These are phyloP conservation scores for Campoletis sonorensis DNA, from an alignment of 1,140 invertebrate genomes.

Conservation along the genomic window DNA sequence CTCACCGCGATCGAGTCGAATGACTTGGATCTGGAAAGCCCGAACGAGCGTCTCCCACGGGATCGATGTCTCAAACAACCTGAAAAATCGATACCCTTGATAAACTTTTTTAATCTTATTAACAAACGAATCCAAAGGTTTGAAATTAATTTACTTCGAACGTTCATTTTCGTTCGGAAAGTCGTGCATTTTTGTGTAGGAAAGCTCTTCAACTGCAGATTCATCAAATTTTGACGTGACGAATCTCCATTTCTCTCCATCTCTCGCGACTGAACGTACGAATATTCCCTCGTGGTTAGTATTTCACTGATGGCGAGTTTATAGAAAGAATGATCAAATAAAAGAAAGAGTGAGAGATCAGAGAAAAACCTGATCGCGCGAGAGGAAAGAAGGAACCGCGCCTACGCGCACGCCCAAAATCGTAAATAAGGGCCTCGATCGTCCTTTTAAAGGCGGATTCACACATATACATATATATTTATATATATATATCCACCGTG, in stretches of 20 bases:
- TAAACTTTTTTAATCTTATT: background rate
- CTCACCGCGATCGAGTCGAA: background rate
- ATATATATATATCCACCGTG: too few relatives aligned
- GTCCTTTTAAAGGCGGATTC: conserved; percentile 69
- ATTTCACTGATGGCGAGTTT: background rate
- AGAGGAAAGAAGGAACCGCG: conserved; percentile 36
- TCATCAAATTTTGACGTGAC: conserved; percentile 25
- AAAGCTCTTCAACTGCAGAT: background rate
- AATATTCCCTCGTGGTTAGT: conserved; percentile 32
- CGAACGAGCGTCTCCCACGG: conserved; percentile 33
- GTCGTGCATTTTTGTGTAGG: too few relatives aligned
- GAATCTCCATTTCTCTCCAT: conserved; percentile 41
- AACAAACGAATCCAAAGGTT: background rate
- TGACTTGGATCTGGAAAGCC: conserved; percentile 30
- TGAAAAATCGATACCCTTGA: conserved; percentile 16
- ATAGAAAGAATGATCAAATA: conserved; percentile 17
- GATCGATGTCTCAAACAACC: conserved; percentile 35
- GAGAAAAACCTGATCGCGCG: conserved; percentile 12
- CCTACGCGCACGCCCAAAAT: conserved; percentile 57
- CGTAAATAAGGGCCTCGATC: conserved; percentile 72
- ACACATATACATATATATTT: background rate
- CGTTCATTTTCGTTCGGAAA: too few relatives aligned
- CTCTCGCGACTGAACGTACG: conserved; percentile 30
- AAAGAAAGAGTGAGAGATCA: conserved; percentile 8
- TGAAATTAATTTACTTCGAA: too few relatives aligned